Base-by-base conservation (phyloP, 1,140 invertebrate species). In the Vanessa atalanta region DNA sequence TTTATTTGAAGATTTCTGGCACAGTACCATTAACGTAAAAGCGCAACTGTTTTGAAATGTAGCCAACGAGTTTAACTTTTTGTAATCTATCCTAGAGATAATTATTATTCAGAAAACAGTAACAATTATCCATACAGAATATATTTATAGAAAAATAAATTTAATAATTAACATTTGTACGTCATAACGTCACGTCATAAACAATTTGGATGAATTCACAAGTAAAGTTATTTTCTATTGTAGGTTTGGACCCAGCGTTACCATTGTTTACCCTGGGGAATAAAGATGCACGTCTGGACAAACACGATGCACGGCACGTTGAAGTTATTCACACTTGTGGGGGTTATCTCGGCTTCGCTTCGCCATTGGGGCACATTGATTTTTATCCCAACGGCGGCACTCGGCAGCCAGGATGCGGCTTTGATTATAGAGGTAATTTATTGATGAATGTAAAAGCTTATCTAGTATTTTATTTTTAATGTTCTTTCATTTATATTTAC, bases 241-340 rank as follows among this genome's bases (percentile, higher is more conserved):
- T 73, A 93, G 93, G 94, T 47, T 82, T 95, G 47, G 95, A 95
- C 81, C 95, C 95, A 47, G 94, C 95, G 0, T 74, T 91, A n/a
- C 94, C 94, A 0, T 72, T 93, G 0, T 95, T 94, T 78, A 86
- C 88, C 0, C 57, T 89, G 15, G 84, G 87, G 60, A 92, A 92
- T 64, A 91, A 89, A n/a, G 87, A 89, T 48, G 91, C 94, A 16
- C 93, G 96, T 8, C 83, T 97, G 1, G 95, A 96, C 79, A 88
- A 89, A 50, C 93, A 90, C 55, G 96, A 97, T 83, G 96, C 95
- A 0, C 76, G 94, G 8, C 95, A 95, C 79, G 96, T 97, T 1
- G 95, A 96, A 86, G 94, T 96, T 1, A 94, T 97, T 73, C 96
- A 97, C 81, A 96, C 96, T 0, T 95, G 95, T 79, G 95, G 93